Evolutionary conservation across 1,140 invertebrate species (phyloP).

Genomic region (Dendrolimus punctatus): DNA sequence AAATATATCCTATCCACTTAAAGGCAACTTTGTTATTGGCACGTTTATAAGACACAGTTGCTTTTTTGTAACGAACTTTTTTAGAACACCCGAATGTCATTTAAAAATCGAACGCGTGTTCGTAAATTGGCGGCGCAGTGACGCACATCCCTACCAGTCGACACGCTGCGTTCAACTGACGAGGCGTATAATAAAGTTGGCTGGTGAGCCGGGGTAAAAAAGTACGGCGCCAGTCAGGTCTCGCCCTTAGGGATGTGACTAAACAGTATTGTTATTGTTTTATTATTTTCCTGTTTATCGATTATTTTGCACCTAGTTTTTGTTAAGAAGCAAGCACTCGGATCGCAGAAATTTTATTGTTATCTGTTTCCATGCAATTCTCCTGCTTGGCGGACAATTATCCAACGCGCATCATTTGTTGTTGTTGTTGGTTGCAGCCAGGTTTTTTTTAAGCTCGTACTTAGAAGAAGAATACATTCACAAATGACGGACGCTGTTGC

Average conservation of each 20-base stretch:
- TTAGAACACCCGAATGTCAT: conserved; percentile 37
- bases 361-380: too few relatives aligned
- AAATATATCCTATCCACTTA: conserved; percentile 25
- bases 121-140: conserved; percentile 9
- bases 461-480: too few relatives aligned
- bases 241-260: conserved; percentile 62
- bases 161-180: conserved; percentile 38
- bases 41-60: conserved; percentile 49
- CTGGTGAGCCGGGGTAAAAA: conserved; percentile 54
- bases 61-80: conserved; percentile 20
- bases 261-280: too few relatives aligned
- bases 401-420: too few relatives aligned
- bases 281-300: too few relatives aligned
- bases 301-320: too few relatives aligned
- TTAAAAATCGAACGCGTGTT: conserved; percentile 25
- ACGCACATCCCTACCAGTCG: conserved; percentile 17
- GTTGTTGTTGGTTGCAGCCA: too few relatives aligned
- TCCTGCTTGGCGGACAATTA: too few relatives aligned
- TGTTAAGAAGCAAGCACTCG: too few relatives aligned
- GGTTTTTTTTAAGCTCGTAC: too few relatives aligned
- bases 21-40: conserved; percentile 33
- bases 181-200: conserved; percentile 29
- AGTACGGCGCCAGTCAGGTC: conserved; percentile 61
- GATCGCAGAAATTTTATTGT: too few relatives aligned
- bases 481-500: too few relatives aligned